These are phyloP conservation scores for Scaptomyza hsui DNA, from an alignment of 1,140 invertebrate genomes.

Conservation along the genomic window DNA sequence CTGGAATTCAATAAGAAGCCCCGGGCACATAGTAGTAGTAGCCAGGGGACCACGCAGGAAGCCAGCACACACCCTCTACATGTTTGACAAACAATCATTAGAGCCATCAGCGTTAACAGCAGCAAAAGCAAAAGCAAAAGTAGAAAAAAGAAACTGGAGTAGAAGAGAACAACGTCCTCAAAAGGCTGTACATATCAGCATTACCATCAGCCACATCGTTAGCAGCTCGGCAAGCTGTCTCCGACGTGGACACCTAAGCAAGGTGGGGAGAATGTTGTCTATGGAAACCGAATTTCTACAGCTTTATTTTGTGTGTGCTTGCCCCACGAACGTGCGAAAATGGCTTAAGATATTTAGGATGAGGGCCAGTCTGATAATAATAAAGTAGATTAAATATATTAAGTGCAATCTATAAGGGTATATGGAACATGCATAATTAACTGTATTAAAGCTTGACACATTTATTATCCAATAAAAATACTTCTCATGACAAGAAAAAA, in stretches of 20 bases:
- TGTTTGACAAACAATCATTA: constrained; percentile 80
- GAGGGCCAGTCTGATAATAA: neutral
- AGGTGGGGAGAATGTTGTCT: constrained; percentile 1
- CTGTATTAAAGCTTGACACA: neutral
- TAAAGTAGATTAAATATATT: neutral
- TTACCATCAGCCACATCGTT: constrained; percentile 60
- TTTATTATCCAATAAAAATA: neutral
- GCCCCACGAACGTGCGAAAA: constrained; percentile 30
- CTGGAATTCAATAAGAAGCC: constrained; percentile 75
- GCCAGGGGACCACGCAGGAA: constrained; percentile 25
- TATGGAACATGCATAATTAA: neutral
- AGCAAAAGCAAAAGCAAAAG: constrained; percentile 4
- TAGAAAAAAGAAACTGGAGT: constrained; percentile 12
- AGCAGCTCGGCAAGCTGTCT: constrained; percentile 49
- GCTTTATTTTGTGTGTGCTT: constrained; percentile 53
- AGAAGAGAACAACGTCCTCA: constrained; percentile 18
- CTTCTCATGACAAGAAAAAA: too few relatives aligned
- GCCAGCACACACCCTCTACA: constrained; percentile 33
- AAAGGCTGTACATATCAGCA: constrained; percentile 62
- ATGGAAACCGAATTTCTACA: constrained; percentile 34
- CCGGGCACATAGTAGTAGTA: constrained; percentile 6
- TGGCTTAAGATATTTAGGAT: constrained; percentile 8
- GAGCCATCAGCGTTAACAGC: constrained; percentile 57
- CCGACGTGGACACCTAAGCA: constrained; percentile 26
- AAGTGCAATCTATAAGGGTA: too few relatives aligned